Percentiles rank a stretch among this genome's conserved stretches.
phyloP scores from a whole-genome alignment of 1,140 invertebrate genomes.

The Brachionus calyciflorus region DNA sequence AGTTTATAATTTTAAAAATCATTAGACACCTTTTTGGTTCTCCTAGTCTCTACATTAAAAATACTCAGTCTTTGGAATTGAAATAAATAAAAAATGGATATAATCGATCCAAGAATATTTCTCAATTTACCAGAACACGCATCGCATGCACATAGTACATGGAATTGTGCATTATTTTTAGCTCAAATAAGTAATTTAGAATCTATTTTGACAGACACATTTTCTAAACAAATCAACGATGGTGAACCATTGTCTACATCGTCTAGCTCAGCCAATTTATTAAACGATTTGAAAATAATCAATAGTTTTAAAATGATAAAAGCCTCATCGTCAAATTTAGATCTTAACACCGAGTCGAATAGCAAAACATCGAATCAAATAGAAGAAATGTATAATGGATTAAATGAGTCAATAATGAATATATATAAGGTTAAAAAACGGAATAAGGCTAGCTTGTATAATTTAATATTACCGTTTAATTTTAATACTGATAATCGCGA shows the following conservation, averaged over 20 bases:
- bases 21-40: too few relatives aligned
- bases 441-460: slow-evolving; percentile 33
- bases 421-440: slow-evolving; percentile 27
- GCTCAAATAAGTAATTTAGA: slow-evolving; percentile 34
- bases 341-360: background rate
- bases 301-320: slow-evolving; percentile 18
- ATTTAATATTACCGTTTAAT: slow-evolving; percentile 28
- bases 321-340: background rate
- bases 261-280: background rate
- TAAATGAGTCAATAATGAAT: slow-evolving; percentile 28
- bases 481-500: too few relatives aligned
- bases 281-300: background rate
- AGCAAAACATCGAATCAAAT: background rate
- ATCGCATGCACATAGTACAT: background rate
- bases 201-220: background rate
- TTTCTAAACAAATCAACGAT: background rate
- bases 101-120: slow-evolving; percentile 43
- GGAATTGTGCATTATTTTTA: slow-evolving; percentile 41
- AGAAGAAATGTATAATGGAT: background rate
- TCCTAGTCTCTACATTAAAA: too few relatives aligned
- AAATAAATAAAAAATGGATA: slow-evolving; percentile 9
- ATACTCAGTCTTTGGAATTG: too few relatives aligned
- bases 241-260: background rate
- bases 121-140: slow-evolving; percentile 23
- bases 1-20: too few relatives aligned